Percentiles rank a stretch among this genome's conserved stretches.
phyloP scores from a whole-genome alignment of 2,797 vertebrate species.

The Harpagifer antarcticus region DNA sequence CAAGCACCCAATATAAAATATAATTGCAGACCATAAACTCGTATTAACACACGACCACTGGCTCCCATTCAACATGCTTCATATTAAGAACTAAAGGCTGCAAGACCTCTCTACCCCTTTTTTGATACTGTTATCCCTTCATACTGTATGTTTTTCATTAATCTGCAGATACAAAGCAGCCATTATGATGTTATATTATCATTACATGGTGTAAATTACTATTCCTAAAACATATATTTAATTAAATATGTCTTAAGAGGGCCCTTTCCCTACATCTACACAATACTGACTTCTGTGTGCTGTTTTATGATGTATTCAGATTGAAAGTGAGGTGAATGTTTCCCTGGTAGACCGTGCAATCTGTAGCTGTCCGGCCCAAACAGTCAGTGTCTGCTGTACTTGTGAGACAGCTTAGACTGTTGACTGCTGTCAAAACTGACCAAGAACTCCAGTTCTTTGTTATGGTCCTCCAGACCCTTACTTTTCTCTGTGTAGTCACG shows the following conservation, averaged over 20 bases:
- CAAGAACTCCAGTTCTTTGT: constrained; percentile 7
- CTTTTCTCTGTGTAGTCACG: constrained; percentile 13
- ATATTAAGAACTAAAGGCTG: constrained; percentile 2
- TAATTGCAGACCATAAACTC: constrained; percentile 69
- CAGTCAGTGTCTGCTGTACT: neutral
- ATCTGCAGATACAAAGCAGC: neutral
- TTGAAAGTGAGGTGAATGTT: constrained; percentile 4
- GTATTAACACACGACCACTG: constrained; percentile 21
- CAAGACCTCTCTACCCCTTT: neutral
- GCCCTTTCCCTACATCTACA: neutral
- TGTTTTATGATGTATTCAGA: neutral
- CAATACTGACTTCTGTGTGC: neutral
- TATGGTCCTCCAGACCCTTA: constrained; percentile 4
- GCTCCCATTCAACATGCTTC: constrained; percentile 21
- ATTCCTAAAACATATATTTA: neutral
- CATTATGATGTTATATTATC: neutral
- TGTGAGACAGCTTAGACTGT: constrained; percentile 18
- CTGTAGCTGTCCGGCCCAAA: constrained; percentile 9
- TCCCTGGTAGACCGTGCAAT: neutral
- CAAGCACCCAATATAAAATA: constrained; percentile 66
- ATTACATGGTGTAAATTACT: neutral
- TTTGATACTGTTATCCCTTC: neutral
- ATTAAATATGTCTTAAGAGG: neutral
- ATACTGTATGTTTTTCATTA: neutral
- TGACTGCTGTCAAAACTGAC: constrained; percentile 19